These are phyloP conservation scores for Thaumetopoea pityocampa DNA, from an alignment of 1,140 invertebrate species.

Conservation along the genomic window DNA sequence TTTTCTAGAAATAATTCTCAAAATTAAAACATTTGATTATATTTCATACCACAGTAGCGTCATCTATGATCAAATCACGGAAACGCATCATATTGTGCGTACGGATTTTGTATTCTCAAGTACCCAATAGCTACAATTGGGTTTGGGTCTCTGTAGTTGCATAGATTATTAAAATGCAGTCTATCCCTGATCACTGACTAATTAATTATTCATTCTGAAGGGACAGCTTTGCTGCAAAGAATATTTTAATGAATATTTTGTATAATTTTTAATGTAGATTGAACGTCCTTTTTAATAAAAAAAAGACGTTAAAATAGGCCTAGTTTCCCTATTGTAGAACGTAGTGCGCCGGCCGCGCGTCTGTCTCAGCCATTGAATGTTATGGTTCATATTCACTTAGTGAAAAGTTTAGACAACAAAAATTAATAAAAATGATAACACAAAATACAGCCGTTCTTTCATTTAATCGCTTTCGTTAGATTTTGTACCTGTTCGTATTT, in stretches of 20 bases:
- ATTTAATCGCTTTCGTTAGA: constrained; percentile 62
- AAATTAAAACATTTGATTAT: constrained; percentile 5
- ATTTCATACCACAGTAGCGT: constrained; percentile 5
- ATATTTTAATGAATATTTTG: constrained; percentile 48
- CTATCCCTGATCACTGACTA: constrained; percentile 11
- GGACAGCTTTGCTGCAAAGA: constrained; percentile 18
- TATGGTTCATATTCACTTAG: constrained; percentile 71
- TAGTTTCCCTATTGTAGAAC: constrained; percentile 45
- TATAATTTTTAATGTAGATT: constrained; percentile 32
- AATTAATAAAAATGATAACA: constrained; percentile 65
- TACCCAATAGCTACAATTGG: constrained; percentile 25
- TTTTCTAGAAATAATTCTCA: too few relatives aligned
- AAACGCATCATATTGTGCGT: constrained; percentile 44
- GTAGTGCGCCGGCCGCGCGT: constrained; percentile 61
- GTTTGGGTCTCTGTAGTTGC: constrained; percentile 26
- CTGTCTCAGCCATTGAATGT: constrained; percentile 47
- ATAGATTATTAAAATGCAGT: constrained; percentile 21
- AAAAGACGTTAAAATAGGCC: constrained; percentile 20
- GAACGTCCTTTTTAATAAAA: constrained; percentile 4
- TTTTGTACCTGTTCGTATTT: constrained; percentile 41
- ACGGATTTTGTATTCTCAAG: constrained; percentile 36
- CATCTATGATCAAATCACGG: constrained; percentile 9
- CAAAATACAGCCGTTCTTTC: constrained; percentile 68
- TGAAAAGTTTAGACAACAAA: constrained; percentile 53
- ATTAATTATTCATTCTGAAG: constrained; percentile 8